Evolutionary conservation across 2,888 invertebrate genomes (phyloP), one percentile per base, ranked within the genome.

Genomic region (Dicranocentrus wangi): DNA sequence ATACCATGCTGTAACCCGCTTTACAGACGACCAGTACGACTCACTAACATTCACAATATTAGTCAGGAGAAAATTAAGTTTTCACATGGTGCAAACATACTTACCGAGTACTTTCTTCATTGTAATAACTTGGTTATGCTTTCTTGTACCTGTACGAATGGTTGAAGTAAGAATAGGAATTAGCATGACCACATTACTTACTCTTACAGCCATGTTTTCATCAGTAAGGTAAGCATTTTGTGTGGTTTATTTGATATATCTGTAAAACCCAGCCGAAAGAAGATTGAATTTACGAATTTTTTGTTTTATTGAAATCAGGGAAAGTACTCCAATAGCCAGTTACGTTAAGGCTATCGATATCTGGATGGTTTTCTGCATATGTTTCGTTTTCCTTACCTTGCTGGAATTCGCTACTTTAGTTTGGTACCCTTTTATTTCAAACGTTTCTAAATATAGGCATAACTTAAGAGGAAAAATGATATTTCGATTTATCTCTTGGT

Each of bases 141-240:
- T 84, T 27, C 78, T 86, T 10, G 69, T 86, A 0, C 86, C 86
- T 1, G 75, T 84, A 8, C 51, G 80, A 69, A 84, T 84, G 80
- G 84, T 85, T 1, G 84, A 84, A 55, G 85, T 84, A 8, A 69
- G 84, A 66, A 86, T 86, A 21, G 85, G 85, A 32, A 83, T 85
- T 19, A 80, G 79, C 19, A 85, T 86, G 85, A 86, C 85, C 10
- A 84, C 84, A 1, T 69, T 86, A 25, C 77, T 86, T 0, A 86
- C 85, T 0, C 68, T 86, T 8, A 86, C 85, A 3, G 75, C 85
- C 1, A 86, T 86, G 85, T 86, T 86, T 60, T 81, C 83, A 15
- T 82, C 85, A 3, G 84, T 86, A 1, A 70, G 85, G 82, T 82
- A 68, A 10, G n/a, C n/a, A n/a, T n/a, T n/a, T n/a, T n/a, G n/a